Percentiles rank a stretch among this genome's conserved stretches.
Evolutionary conservation across 1,140 invertebrate genomes (phyloP).

Genomic region (Conopomorpha cramerella): DNA sequence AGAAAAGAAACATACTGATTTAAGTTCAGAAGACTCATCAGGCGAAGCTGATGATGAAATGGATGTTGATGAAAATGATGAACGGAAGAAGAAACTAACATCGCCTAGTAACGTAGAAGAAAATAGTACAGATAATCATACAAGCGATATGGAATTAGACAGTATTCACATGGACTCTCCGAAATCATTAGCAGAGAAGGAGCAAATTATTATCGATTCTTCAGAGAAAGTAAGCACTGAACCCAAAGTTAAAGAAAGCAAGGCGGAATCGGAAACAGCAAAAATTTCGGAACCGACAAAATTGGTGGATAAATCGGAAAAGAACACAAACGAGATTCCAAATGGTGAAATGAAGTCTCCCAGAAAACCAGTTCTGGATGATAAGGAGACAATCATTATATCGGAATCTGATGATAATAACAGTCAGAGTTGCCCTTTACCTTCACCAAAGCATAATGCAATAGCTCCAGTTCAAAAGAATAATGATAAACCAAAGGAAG

Average conservation of each 20-base stretch:
- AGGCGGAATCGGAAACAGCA: constrained; percentile 8
- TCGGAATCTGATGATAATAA: constrained; percentile 59
- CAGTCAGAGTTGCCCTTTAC: constrained; percentile 47
- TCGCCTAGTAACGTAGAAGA: constrained; percentile 33
- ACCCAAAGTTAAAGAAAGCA: constrained; percentile 13
- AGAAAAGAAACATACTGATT: constrained; percentile 60
- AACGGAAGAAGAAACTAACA: constrained; percentile 32
- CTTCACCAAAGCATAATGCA: constrained; percentile 34
- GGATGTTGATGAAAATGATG: constrained; percentile 63
- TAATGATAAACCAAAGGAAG: constrained; percentile 28
- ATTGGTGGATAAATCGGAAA: too few relatives aligned
- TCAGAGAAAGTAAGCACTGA: constrained; percentile 12
- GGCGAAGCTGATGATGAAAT: constrained; percentile 67
- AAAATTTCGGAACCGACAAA: constrained; percentile 14
- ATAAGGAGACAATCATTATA: constrained; percentile 57
- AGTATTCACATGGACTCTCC: constrained; percentile 53
- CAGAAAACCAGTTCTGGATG: constrained; percentile 24
- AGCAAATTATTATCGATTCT: constrained; percentile 41
- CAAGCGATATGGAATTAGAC: constrained; percentile 53
- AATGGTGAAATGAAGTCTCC: constrained; percentile 35
- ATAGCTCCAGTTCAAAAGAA: constrained; percentile 17
- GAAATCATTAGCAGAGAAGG: constrained; percentile 44
- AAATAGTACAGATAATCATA: constrained; percentile 43
- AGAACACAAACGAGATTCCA: constrained; percentile 16
- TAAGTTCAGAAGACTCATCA: constrained; percentile 63